phyloP scores from a whole-genome alignment of 2,888 invertebrate genomes.

The Eurois occulta region DNA sequence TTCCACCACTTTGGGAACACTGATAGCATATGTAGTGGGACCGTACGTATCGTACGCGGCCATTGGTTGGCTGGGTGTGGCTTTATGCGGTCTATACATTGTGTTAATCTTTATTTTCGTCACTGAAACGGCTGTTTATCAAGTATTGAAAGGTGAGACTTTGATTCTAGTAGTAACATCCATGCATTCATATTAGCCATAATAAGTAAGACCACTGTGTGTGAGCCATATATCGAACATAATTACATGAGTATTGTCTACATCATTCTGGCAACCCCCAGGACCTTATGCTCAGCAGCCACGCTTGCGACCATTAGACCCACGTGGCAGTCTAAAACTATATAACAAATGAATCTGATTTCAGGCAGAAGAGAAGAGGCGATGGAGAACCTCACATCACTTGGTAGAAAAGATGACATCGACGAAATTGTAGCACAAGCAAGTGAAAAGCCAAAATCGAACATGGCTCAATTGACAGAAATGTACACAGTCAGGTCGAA shows the following conservation, averaged over 20 bases:
- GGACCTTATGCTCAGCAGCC: neutral
- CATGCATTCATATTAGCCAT: neutral
- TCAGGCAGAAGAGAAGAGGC: conserved; percentile 71
- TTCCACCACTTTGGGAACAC: conserved; percentile 67
- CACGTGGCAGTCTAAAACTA: neutral
- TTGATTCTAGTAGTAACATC: neutral
- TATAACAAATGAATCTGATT: conserved; percentile 21
- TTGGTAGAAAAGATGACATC: conserved; percentile 75
- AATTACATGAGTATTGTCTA: neutral
- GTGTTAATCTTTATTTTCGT: conserved; percentile 62
- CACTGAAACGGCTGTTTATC: conserved; percentile 76
- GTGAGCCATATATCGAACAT: neutral
- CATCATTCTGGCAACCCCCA: neutral
- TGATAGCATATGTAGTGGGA: conserved; percentile 68
- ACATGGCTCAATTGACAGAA: conserved; percentile 68
- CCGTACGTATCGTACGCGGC: conserved; percentile 69
- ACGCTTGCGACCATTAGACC: neutral
- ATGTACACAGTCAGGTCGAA: conserved; percentile 73
- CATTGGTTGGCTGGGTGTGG: conserved; percentile 66
- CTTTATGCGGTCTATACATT: conserved; percentile 59
- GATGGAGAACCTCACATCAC: conserved; percentile 63
- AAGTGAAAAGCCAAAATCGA: conserved; percentile 47
- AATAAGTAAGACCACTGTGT: neutral
- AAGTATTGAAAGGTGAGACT: conserved; percentile 70
- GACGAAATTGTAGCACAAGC: conserved; percentile 65